Evolutionary conservation across 2,888 invertebrate species (phyloP).

Genomic region (Cryptus armator): DNA sequence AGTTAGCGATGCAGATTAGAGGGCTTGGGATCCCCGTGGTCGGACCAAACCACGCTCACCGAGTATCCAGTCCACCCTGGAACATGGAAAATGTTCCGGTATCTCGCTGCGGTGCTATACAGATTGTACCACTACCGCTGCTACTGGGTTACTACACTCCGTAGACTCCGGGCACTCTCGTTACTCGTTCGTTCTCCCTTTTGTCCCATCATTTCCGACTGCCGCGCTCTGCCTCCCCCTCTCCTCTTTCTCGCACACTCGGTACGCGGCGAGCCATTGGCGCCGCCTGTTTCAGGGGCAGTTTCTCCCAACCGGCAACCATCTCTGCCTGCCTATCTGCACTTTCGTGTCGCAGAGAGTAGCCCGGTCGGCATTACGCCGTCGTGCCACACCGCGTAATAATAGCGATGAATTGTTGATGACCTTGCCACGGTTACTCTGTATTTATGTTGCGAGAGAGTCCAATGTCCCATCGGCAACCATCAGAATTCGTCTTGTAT

Average conservation of each 20-base stretch:
- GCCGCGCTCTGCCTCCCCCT: neutral
- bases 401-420: constrained; percentile 81
- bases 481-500: neutral
- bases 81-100: constrained; percentile 52
- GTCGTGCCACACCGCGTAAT: constrained; percentile 70
- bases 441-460: constrained; percentile 77
- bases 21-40: constrained; percentile 63
- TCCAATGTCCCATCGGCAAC: constrained; percentile 11
- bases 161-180: neutral
- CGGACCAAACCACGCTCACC: constrained; percentile 29
- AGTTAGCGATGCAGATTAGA: constrained; percentile 81
- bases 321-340: neutral
- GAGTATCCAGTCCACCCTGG: constrained; percentile 35
- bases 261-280: neutral
- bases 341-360: constrained; percentile 58
- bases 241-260: neutral
- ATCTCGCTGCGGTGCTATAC: constrained; percentile 1
- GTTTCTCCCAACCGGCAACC: neutral
- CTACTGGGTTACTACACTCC: constrained; percentile 2
- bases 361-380: neutral
- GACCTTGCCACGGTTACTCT: constrained; percentile 74
- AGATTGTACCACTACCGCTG: neutral
- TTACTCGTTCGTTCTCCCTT: constrained; percentile 13
- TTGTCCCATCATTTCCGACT: constrained; percentile 4
- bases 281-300: neutral